Evolutionary conservation across 2,113 vertebrate genomes (phyloP).

Genomic region (Mus musculus): GRCm39 chrX:115327001-115327500

Average conservation of each 20-base stretch:
- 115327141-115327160: neutral
- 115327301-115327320: neutral
- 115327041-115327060: too few relatives aligned
- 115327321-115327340: constrained; percentile 26
- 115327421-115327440: constrained; percentile 68
- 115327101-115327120: neutral
- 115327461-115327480: constrained; percentile 67
- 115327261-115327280: neutral
- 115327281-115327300: neutral
- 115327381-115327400: constrained; percentile 53
- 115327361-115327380: constrained; percentile 52
- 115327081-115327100: neutral
- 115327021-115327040: too few relatives aligned
- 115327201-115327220: neutral
- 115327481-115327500: constrained; percentile 78
- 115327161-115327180: neutral
- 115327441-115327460: constrained; percentile 75
- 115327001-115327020: too few relatives aligned
- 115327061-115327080: too few relatives aligned
- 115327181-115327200: neutral
- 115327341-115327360: neutral
- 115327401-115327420: constrained; percentile 54
- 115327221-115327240: neutral
- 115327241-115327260: neutral
- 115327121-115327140: neutral